phyloP scores from a whole-genome alignment of 2,797 vertebrate genomes.

The Dendrocincla tyrannina region DNA sequence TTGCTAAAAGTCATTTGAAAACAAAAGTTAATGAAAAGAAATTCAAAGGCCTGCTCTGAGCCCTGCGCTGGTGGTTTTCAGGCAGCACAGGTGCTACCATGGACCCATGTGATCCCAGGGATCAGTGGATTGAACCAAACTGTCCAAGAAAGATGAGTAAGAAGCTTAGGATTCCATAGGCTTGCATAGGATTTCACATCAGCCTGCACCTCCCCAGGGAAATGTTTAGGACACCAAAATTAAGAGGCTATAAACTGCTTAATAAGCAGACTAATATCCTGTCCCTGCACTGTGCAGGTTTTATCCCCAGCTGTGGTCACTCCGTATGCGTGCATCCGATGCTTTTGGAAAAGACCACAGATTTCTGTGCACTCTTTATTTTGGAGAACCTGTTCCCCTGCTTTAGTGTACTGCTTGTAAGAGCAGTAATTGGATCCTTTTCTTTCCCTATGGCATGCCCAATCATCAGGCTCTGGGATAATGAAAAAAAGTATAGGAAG shows the following conservation, averaged over 20 bases:
- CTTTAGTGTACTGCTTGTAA: not conserved
- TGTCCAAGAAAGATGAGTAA: not conserved
- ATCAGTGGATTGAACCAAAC: not conserved
- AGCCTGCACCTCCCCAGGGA: not conserved
- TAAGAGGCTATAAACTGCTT: not conserved
- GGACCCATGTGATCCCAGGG: not conserved
- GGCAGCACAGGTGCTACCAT: not conserved
- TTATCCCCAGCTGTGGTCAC: not conserved
- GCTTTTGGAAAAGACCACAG: not conserved
- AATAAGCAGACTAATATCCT: not conserved
- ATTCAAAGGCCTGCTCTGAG: not conserved
- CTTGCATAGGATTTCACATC: not conserved
- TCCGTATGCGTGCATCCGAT: fast-evolving
- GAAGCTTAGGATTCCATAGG: not conserved
- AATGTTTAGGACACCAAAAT: not conserved
- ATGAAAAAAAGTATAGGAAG: not conserved
- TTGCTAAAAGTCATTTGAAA: not conserved
- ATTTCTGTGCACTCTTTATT: not conserved
- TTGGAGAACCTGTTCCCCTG: not conserved
- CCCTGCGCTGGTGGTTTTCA: not conserved
- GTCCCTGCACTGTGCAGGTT: not conserved
- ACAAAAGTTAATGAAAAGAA: not conserved
- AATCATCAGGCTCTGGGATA: not conserved
- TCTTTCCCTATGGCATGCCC: not conserved
- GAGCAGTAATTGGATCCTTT: not conserved